A percentile compares a stretch with the other conserved stretches of the same genome.
Conservation (phyloP, 1,140 invertebrate genomes). For the Drosophila orosa region DNA sequence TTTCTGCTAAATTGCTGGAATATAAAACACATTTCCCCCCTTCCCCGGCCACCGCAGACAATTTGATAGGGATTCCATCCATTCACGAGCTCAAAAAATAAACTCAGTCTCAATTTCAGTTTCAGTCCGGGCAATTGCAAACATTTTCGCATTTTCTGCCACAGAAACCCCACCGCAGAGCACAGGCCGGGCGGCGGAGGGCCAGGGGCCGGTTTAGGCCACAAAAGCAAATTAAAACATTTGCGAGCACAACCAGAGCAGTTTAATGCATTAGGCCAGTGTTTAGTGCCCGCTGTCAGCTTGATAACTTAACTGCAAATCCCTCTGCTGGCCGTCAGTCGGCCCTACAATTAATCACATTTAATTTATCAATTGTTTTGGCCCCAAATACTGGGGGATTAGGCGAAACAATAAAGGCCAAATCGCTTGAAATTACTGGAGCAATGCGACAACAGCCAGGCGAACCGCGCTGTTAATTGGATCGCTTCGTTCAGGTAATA, state of each 20-base stretch:
- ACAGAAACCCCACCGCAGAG: constrained; percentile 14
- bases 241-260: constrained; percentile 35
- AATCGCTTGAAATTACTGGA: constrained; percentile 27
- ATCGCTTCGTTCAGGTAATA: constrained; percentile 19
- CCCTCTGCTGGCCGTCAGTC: neutral
- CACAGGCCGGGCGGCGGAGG: neutral
- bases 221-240: constrained; percentile 52
- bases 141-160: constrained; percentile 44
- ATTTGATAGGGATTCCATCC: constrained; percentile 45
- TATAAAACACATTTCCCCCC: constrained; percentile 37
- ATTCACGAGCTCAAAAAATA: constrained; percentile 24
- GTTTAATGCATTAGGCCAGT: constrained; percentile 36
- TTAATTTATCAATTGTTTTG: constrained; percentile 47
- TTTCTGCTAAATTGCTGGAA: constrained; percentile 45
- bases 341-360: constrained; percentile 40
- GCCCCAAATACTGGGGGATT: constrained; percentile 23
- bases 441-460: neutral
- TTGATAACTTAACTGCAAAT: constrained; percentile 32
- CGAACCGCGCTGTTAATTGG: constrained; percentile 30
- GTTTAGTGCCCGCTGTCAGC: constrained; percentile 30
- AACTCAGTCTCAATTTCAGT: constrained; percentile 41
- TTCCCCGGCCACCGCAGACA: constrained; percentile 6
- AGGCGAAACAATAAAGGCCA: constrained; percentile 29
- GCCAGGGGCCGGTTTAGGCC: constrained; percentile 10
- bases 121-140: constrained; percentile 36